Evolutionary conservation across 2,113 vertebrate species (phyloP).

Genomic region (Polyodon spathula): DNA sequence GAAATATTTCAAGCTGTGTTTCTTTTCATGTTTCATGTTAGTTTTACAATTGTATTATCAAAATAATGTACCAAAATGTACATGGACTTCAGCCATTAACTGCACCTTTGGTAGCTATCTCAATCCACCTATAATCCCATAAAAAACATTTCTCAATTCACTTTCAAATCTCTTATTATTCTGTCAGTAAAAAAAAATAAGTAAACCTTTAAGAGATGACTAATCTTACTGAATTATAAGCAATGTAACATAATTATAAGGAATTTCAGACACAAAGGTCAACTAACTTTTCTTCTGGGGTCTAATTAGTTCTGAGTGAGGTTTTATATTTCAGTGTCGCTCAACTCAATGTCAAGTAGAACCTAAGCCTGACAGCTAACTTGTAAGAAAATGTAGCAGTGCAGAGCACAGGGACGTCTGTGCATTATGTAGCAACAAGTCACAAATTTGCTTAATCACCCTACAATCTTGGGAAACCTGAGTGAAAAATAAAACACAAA

Average conservation of each 20-base stretch:
- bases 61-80: no score
- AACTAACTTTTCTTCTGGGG: not conserved
- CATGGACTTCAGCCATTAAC: no score
- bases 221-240: not conserved
- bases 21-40: no score
- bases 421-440: not conserved
- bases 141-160: no score
- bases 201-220: not conserved
- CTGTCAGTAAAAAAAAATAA: not conserved
- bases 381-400: not conserved
- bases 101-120: no score
- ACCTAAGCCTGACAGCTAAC: not conserved
- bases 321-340: not conserved
- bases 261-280: not conserved
- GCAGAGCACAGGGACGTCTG: not conserved
- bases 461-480: not conserved
- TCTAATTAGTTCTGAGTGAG: not conserved
- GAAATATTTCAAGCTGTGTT: no score
- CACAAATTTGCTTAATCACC: not conserved
- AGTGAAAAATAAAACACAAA: no score
- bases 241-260: not conserved
- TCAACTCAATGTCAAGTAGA: not conserved
- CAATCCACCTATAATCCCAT: no score
- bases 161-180: no score
- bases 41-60: no score